Evolutionary conservation across 2,113 vertebrate species (phyloP).

Genomic region (Eleginops maclovinus): DNA sequence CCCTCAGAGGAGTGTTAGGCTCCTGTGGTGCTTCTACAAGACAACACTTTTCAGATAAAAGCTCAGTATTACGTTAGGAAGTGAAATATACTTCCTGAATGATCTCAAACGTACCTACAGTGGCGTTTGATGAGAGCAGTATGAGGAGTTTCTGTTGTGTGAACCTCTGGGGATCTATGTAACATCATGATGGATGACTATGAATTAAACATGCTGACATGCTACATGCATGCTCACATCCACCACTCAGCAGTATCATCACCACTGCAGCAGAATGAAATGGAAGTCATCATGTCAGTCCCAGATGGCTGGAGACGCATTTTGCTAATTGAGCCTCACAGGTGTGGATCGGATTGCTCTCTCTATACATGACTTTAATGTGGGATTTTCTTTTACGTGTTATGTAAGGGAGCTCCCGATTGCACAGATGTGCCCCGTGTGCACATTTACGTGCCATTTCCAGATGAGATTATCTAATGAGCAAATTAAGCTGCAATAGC

Average conservation of each 20-base stretch:
- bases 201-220: slow-evolving; percentile 43
- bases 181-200: slow-evolving; percentile 42
- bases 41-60: not conserved
- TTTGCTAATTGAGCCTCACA: slow-evolving; percentile 55
- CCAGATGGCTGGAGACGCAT: slow-evolving; percentile 29
- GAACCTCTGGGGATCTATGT: not conserved
- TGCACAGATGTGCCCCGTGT: slow-evolving; percentile 32
- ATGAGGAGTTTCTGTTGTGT: slow-evolving; percentile 22
- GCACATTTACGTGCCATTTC: slow-evolving; percentile 43
- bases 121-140: not conserved
- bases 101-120: not conserved
- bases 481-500: slow-evolving; percentile 48
- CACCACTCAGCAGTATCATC: slow-evolving; percentile 9
- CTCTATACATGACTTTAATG: not conserved
- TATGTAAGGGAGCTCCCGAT: slow-evolving; percentile 37
- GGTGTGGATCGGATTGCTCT: slow-evolving; percentile 34
- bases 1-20: not conserved
- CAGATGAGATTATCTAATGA: slow-evolving; percentile 54
- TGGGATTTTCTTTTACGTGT: slow-evolving; percentile 46
- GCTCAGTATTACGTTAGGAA: not conserved
- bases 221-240: slow-evolving; percentile 32
- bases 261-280: slow-evolving; percentile 40
- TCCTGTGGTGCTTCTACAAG: not conserved
- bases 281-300: slow-evolving; percentile 8
- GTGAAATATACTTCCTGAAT: not conserved